phyloP scores from a whole-genome alignment of 2,797 vertebrate genomes.

The Squalus acanthias region DNA sequence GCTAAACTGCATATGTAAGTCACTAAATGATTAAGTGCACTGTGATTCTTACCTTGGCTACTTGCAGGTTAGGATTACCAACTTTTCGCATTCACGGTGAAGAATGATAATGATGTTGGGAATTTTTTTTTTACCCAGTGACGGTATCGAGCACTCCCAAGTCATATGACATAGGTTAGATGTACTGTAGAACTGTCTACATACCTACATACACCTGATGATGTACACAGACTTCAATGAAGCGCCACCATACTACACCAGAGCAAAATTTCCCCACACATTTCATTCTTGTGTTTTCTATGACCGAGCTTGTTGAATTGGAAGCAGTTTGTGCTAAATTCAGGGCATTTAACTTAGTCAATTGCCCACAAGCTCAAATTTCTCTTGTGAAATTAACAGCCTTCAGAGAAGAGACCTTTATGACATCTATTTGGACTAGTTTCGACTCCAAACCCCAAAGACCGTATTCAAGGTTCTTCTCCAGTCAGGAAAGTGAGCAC shows the following conservation, averaged over 20 bases:
- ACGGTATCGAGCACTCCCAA: background rate
- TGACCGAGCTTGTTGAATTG: constrained; percentile 33
- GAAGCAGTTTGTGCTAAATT: constrained; percentile 32
- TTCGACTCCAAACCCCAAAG: constrained; percentile 30
- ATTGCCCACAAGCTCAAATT: constrained; percentile 36
- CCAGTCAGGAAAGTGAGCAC: constrained; percentile 29
- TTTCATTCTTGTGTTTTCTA: constrained; percentile 26
- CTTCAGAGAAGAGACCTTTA: constrained; percentile 29
- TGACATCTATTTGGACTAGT: constrained; percentile 27
- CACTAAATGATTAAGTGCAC: background rate
- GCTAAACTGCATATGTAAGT: background rate
- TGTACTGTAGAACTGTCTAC: background rate
- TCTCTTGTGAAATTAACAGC: constrained; percentile 29
- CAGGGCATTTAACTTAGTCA: constrained; percentile 37
- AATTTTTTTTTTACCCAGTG: constrained; percentile 24
- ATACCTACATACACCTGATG: background rate
- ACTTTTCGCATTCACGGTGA: constrained; percentile 24
- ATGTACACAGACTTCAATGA: background rate
- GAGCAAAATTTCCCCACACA: constrained; percentile 18
- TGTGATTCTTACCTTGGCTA: constrained; percentile 19
- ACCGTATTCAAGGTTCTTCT: constrained; percentile 13
- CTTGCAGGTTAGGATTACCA: constrained; percentile 32
- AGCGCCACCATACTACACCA: constrained; percentile 12
- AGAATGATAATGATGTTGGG: constrained; percentile 3
- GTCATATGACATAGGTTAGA: background rate